A percentile compares a stretch with the other conserved stretches of the same genome.
Evolutionary conservation across 2,797 vertebrate genomes (phyloP).

Genomic region (Esox masquinongy): DNA sequence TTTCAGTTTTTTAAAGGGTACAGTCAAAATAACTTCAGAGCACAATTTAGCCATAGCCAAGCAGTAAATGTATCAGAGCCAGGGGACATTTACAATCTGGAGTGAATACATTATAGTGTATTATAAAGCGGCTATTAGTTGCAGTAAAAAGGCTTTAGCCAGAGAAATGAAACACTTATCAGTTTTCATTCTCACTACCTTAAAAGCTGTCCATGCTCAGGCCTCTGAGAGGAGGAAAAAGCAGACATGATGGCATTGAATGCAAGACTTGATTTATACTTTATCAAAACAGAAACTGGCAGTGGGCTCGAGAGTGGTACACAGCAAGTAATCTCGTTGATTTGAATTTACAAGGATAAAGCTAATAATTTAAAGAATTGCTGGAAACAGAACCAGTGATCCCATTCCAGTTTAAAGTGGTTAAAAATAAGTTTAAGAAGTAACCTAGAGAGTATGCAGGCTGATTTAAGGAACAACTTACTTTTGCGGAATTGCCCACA

Average conservation of each 20-base stretch:
- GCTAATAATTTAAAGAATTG: conserved; percentile 51
- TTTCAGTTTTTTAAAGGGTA: conserved; percentile 71
- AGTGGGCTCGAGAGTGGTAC: conserved; percentile 62
- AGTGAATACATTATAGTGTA: conserved; percentile 83
- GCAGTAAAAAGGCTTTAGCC: conserved; percentile 79
- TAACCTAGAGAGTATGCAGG: not conserved
- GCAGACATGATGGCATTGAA: conserved; percentile 78
- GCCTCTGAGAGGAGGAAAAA: conserved; percentile 77
- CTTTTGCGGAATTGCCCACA: not conserved
- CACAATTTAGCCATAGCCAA: conserved; percentile 63
- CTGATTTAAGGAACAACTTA: not conserved
- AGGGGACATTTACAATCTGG: conserved; percentile 77
- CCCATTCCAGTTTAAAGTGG: conserved; percentile 3
- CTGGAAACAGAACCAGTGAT: conserved; percentile 37
- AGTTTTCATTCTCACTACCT: conserved; percentile 73
- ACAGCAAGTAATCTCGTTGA: conserved; percentile 70
- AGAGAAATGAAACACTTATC: conserved; percentile 83
- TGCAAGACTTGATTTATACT: conserved; percentile 78
- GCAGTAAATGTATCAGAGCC: conserved; percentile 68
- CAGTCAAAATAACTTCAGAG: conserved; percentile 76
- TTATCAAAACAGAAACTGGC: conserved; percentile 72
- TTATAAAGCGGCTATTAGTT: conserved; percentile 82
- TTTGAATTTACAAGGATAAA: conserved; percentile 58
- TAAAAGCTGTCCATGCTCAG: conserved; percentile 80
- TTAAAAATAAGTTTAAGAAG: conserved; percentile 16